Percentiles rank a stretch among this genome's conserved stretches.
phyloP scores from a whole-genome alignment of 2,797 vertebrate species.

The Staurois parvus region DNA sequence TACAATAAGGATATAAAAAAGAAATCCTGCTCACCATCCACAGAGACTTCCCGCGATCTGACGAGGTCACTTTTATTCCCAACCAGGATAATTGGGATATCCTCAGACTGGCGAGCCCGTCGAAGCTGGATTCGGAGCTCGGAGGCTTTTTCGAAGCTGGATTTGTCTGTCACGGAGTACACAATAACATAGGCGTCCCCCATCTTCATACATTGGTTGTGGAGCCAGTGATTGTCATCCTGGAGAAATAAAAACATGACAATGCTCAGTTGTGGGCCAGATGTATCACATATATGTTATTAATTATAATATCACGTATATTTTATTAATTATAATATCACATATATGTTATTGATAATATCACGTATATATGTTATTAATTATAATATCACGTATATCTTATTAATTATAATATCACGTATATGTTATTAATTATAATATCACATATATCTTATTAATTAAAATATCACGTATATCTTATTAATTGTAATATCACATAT shows the following conservation, averaged over 20 bases:
- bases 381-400: no score
- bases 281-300: no score
- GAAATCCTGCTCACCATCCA: conserved; percentile 84
- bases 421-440: no score
- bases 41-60: conserved; percentile 94
- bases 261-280: no score
- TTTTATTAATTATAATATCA: no score
- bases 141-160: conserved; percentile 97
- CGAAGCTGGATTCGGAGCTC: conserved; percentile 95
- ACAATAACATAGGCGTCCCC: conserved; percentile 98
- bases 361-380: no score
- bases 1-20: background rate
- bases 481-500: no score
- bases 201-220: conserved; percentile 97
- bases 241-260: conserved; percentile 64
- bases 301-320: no score
- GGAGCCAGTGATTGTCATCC: conserved; percentile 94
- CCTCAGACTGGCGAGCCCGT: conserved; percentile 92
- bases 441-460: no score
- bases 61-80: conserved; percentile 98
- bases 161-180: conserved; percentile 97
- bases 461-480: no score
- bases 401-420: no score
- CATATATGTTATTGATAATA: no score
- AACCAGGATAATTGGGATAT: conserved; percentile 98